Percentiles rank a stretch among this genome's conserved stretches.
phyloP scores from a whole-genome alignment of 2,888 invertebrate genomes.

The Eueremaeus valkanovi region DNA sequence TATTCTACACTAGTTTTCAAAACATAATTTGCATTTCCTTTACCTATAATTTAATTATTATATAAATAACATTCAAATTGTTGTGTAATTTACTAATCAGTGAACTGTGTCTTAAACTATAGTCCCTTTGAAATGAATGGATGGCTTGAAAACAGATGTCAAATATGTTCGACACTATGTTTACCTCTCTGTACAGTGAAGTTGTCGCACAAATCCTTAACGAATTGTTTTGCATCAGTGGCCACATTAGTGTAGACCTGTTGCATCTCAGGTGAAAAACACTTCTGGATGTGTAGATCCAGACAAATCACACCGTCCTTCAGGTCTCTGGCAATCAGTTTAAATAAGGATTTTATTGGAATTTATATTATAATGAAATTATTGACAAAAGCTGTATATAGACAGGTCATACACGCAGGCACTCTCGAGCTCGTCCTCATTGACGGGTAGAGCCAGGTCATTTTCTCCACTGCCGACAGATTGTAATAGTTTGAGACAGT shows the following conservation, averaged over 20 bases:
- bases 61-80: too few relatives aligned
- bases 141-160: too few relatives aligned
- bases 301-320: slow-evolving; percentile 44
- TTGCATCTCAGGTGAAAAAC: slow-evolving; percentile 44
- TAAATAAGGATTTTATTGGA: too few relatives aligned
- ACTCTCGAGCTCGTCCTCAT: neutral
- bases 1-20: too few relatives aligned
- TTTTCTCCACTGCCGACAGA: slow-evolving; percentile 7
- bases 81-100: too few relatives aligned
- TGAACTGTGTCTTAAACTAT: too few relatives aligned
- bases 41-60: too few relatives aligned
- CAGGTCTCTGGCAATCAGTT: slow-evolving; percentile 39
- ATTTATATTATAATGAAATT: too few relatives aligned
- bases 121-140: too few relatives aligned
- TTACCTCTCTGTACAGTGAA: slow-evolving; percentile 45
- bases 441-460: slow-evolving; percentile 30
- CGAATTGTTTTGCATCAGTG: slow-evolving; percentile 44
- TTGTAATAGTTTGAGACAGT: neutral
- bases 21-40: too few relatives aligned
- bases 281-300: slow-evolving; percentile 44
- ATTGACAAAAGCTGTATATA: neutral
- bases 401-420: slow-evolving; percentile 17
- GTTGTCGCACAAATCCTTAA: slow-evolving; percentile 44
- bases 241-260: slow-evolving; percentile 46
- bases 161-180: too few relatives aligned